Percentiles rank a stretch among this genome's conserved stretches.
Conservation (phyloP, 2,113 vertebrate genomes). For the Cairina moschata region DNA sequence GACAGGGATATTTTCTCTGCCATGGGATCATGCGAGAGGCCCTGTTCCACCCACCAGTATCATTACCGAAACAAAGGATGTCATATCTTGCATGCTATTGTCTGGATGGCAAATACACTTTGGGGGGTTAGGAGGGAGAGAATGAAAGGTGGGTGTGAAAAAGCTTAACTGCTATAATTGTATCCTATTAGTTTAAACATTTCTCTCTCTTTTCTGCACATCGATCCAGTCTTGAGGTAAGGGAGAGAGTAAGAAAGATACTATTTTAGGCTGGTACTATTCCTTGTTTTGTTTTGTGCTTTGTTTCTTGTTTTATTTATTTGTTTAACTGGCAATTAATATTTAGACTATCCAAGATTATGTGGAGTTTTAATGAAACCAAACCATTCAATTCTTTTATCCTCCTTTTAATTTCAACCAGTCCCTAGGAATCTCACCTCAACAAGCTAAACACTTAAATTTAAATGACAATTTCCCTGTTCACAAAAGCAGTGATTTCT, state of each 20-base stretch:
- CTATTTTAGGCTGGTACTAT: not conserved
- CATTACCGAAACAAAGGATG: not conserved
- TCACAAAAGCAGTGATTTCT: slow-evolving; percentile 25
- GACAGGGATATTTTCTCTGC: not conserved
- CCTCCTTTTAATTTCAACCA: not conserved
- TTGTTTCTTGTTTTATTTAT: not conserved
- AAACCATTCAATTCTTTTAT: not conserved
- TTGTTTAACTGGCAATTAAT: slow-evolving; percentile 17
- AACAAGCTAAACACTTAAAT: not conserved
- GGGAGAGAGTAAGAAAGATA: not conserved
- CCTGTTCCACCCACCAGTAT: slow-evolving; percentile 11
- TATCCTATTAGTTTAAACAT: slow-evolving; percentile 40
- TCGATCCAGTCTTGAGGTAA: not conserved
- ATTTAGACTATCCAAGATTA: not conserved
- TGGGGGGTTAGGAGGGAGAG: not conserved
- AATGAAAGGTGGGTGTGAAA: slow-evolving; percentile 27
- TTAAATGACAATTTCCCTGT: slow-evolving; percentile 16
- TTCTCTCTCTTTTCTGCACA: not conserved
- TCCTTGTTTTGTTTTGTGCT: not conserved
- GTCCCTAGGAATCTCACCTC: not conserved
- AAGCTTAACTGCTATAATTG: slow-evolving; percentile 56
- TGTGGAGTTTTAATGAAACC: not conserved
- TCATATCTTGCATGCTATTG: not conserved
- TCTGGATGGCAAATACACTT: slow-evolving; percentile 24
- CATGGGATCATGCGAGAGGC: not conserved